Base-by-base conservation (phyloP, 2,797 vertebrate genomes). In the Tapirus indicus region DNA sequence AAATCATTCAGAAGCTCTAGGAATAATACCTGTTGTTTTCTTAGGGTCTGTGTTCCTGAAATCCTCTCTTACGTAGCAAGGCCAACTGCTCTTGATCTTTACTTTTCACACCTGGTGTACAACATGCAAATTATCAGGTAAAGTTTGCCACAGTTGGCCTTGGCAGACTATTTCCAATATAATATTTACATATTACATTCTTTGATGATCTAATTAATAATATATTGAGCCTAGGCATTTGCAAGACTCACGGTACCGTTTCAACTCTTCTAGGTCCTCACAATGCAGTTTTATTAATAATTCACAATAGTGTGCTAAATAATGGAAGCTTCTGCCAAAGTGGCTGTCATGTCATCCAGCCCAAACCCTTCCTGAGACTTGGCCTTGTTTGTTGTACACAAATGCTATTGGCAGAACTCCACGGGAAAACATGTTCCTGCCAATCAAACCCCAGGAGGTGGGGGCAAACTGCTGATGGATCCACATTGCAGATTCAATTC, bases 281-380 rank as follows among this genome's bases (percentile, higher is more conserved):
- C 92, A 89, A 96, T 94, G 90, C 95, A 97, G 90, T 89, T 89
- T 95, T 97, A 97, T 98, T 98, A 98, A 98, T 98, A 98, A 98
- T 98, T 98, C 93, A 98, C 82, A 92, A 74, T 56, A 60, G 92
- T 88, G n/a, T 85, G 91, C 97, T 98, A 98, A 98, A 98, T 98
- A 96, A 98, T 98, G 96, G 98, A 98, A 58, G 3, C 64, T 94
- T 95, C 95, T 97, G 95, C 96, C 98, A 96, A 96, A 98, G 25
- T 80, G 82, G 98, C 98, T 98, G 96, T 98, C 97, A 97, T 97
- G 96, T 97, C 94, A 87, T 93, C 80, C 88, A 93, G 88, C 87
- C 97, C 64, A 96, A 98, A 95, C 84, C 49, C 27, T 97, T 98
- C 95, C 93, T 41, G 38, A 98, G 97, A 96, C 0, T 16, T 96